Evolutionary conservation across 2,888 invertebrate genomes (phyloP).

Genomic region (Brachynemurus nebulosus): DNA sequence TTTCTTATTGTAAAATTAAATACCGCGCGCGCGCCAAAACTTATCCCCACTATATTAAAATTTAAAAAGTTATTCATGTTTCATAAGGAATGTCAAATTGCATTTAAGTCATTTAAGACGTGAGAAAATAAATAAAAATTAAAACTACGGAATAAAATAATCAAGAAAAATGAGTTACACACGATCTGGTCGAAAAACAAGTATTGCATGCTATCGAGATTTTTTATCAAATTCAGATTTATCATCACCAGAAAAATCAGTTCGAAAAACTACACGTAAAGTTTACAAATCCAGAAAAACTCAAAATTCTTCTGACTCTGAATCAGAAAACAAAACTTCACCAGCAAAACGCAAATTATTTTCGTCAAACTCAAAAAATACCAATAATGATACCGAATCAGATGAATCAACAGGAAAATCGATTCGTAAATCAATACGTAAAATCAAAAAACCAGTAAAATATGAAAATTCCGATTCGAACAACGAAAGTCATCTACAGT

Average conservation of each 20-base stretch:
- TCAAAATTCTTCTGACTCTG: not conserved
- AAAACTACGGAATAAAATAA: too few relatives aligned
- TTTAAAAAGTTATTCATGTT: too few relatives aligned
- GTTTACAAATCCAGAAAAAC: not conserved
- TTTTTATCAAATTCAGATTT: not conserved
- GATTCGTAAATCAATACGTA: too few relatives aligned
- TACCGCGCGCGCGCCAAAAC: too few relatives aligned
- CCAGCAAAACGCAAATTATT: not conserved
- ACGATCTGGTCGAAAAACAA: slow-evolving; percentile 1
- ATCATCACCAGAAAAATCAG: not conserved
- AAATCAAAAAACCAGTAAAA: too few relatives aligned
- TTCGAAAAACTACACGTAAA: not conserved
- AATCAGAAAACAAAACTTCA: not conserved
- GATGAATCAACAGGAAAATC: not conserved
- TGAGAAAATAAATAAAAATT: too few relatives aligned
- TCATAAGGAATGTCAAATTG: too few relatives aligned
- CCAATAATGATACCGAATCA: not conserved
- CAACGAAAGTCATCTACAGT: not conserved
- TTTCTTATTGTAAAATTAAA: too few relatives aligned
- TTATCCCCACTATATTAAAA: too few relatives aligned
- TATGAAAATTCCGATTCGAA: too few relatives aligned
- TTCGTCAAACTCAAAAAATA: not conserved
- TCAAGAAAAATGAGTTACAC: too few relatives aligned
- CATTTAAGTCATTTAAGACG: too few relatives aligned
- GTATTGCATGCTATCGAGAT: not conserved